phyloP scores from a whole-genome alignment of 2,888 invertebrate genomes.

The Desoria tigrina region DNA sequence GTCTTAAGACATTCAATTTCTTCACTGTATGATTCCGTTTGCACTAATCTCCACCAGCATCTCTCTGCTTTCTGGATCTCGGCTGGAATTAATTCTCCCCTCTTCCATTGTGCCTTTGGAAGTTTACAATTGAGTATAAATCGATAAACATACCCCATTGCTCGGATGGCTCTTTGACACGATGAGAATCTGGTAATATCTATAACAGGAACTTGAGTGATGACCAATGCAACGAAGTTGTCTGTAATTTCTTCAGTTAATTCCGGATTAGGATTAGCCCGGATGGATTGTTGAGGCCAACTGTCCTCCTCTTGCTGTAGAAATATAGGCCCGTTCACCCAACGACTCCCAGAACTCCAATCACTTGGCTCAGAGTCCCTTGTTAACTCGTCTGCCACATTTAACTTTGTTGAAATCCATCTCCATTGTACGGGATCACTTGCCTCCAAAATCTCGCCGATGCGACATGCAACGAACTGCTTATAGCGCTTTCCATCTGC shows the following conservation, averaged over 20 bases:
- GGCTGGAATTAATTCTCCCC: background rate
- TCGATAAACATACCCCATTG: background rate
- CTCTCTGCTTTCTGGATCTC: slow-evolving; percentile 1
- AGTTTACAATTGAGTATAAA: background rate
- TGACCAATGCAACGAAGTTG: no score
- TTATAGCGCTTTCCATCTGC: slow-evolving; percentile 28
- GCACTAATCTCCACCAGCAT: background rate
- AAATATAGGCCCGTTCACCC: slow-evolving; percentile 49
- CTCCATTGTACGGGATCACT: slow-evolving; percentile 34
- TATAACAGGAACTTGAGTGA: background rate
- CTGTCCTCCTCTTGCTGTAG: slow-evolving; percentile 14
- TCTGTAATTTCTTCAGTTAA: no score
- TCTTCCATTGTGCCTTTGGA: background rate
- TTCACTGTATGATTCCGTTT: slow-evolving; percentile 15
- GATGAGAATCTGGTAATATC: background rate
- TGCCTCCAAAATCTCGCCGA: slow-evolving; percentile 37
- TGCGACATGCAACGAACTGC: slow-evolving; percentile 40
- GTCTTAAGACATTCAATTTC: slow-evolving; percentile 11
- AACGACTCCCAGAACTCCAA: slow-evolving; percentile 24
- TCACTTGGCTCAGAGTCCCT: slow-evolving; percentile 21
- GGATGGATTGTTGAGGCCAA: slow-evolving; percentile 39
- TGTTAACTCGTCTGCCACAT: slow-evolving; percentile 50
- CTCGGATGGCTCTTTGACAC: background rate
- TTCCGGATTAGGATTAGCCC: background rate
- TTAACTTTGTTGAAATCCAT: slow-evolving; percentile 44